Base-by-base conservation (phyloP, 1,140 invertebrate species). In the Liolophura sinensis region DNA sequence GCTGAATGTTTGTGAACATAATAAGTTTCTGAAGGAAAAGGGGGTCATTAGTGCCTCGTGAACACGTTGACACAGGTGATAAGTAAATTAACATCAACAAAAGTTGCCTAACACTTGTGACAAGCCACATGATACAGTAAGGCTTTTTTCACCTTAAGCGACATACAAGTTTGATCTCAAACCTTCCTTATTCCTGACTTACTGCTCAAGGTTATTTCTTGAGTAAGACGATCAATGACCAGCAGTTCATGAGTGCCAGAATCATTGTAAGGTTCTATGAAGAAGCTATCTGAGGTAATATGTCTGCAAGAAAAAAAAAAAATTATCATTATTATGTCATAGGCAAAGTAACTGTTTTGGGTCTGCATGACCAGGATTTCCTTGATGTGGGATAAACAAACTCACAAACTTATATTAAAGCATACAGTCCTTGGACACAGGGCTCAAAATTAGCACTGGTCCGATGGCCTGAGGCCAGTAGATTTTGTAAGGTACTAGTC, bases 261-360 rank as follows among this genome's bases (percentile, higher is more conserved):
- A 40, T 66, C 82, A 5, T 86, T 85, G 73, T 87, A 85, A 1
- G 91, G 89, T 82, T 92, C 90, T 47, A 92, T 84, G 69, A 89
- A 90, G 82, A 92, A 92, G 75, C 90, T 90, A 67, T 92, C 91
- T 27, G 89, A 86, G n/a, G 90, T 90, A 51, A 88, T 88, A 73
- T 91, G 78, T 71, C 90, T 91, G 68, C 58, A 86, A 85, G 73
- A 68, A 60, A 46, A 62, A 63, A n/a, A 22, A 47, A 20, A 31
- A 60, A 5, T 60, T 20, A 18, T 51, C 20, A 14, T 49, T 48
- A 58, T 48, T 40, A 73, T 49, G 48, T 68, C 27, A 49, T 90
- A 1, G 75, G 87, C 11, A 77, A 50, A 40, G 48, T 49, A 20
- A n/a, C 15, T 49, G 15, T 20, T 18, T 18, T 3, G 7, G 20